Evolutionary conservation across 1,140 invertebrate species (phyloP).

Genomic region (Brachionus koreanus): DNA sequence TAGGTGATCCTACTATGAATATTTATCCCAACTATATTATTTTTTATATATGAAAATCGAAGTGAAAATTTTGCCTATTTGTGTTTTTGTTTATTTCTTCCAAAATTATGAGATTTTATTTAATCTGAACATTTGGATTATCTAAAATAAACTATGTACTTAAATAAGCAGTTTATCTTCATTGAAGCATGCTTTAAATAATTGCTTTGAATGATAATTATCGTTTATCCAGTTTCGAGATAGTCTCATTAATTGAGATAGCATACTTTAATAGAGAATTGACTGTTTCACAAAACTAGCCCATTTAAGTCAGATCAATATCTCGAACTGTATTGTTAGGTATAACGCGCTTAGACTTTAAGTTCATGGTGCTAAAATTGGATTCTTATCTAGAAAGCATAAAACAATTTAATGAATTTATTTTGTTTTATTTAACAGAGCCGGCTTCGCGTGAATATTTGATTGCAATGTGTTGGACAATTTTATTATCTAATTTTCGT

Average conservation of each 20-base stretch:
- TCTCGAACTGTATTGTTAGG: background rate
- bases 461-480: background rate
- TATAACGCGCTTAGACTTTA: background rate
- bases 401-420: background rate
- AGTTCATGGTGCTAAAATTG: constrained; percentile 21
- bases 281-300: background rate
- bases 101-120: background rate
- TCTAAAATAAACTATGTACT: background rate
- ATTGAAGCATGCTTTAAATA: background rate
- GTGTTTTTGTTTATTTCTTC: background rate
- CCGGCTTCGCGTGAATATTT: background rate
- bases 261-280: background rate
- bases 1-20: background rate
- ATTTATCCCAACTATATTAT: background rate
- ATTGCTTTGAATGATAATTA: background rate
- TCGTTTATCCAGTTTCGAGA: background rate
- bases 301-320: background rate
- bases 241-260: constrained; percentile 34
- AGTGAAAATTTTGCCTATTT: background rate
- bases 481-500: background rate
- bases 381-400: background rate
- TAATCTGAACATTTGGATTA: background rate
- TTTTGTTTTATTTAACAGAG: background rate
- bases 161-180: background rate
- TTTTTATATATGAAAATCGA: background rate